Evolutionary conservation across 2,888 invertebrate genomes (phyloP).

Genomic region (Pogonocherus hispidulus): DNA sequence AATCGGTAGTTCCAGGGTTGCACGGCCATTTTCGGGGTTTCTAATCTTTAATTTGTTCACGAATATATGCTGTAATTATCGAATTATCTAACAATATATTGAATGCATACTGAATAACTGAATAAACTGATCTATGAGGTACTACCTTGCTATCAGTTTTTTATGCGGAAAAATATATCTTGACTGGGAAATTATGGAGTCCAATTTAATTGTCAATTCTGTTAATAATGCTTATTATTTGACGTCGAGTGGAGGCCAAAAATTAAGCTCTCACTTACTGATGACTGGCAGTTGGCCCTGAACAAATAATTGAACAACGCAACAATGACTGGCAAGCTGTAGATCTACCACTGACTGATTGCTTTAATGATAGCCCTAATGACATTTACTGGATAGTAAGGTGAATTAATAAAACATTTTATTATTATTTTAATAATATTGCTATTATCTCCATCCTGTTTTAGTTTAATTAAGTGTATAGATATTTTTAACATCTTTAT

Average conservation of each 20-base stretch:
- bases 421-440: constrained; percentile 24
- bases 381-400: constrained; percentile 26
- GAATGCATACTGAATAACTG: too few species aligned
- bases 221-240: constrained; percentile 1
- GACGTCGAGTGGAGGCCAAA: constrained; percentile 55
- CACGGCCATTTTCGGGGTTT: too few species aligned
- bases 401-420: constrained; percentile 27
- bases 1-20: too few species aligned
- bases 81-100: too few species aligned
- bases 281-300: constrained; percentile 63
- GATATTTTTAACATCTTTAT: constrained; percentile 60
- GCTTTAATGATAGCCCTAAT: constrained; percentile 23
- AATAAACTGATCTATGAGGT: too few species aligned
- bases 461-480: constrained; percentile 51
- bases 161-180: too few species aligned
- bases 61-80: too few species aligned
- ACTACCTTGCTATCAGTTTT: too few species aligned
- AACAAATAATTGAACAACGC: constrained; percentile 60
- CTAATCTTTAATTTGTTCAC: too few species aligned
- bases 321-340: constrained; percentile 54
- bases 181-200: not conserved
- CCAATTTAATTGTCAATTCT: not conserved
- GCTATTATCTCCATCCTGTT: constrained; percentile 11
- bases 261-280: constrained; percentile 65
- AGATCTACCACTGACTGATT: not conserved